These are phyloP conservation scores for Stenopsyche tienmushanensis DNA, from an alignment of 1,140 invertebrate species.

Conservation along the genomic window DNA sequence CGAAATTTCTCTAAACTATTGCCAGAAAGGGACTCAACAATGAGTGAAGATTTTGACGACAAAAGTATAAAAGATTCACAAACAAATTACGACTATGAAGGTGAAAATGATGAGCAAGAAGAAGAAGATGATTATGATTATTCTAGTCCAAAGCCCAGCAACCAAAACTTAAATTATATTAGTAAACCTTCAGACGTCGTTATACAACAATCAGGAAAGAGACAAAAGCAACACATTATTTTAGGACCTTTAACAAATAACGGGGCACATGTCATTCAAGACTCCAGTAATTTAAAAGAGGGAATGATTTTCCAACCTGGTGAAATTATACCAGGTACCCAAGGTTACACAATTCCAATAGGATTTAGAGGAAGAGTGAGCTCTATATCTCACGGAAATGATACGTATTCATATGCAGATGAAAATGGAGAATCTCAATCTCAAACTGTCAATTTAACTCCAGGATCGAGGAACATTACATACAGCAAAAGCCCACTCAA, in stretches of 20 bases:
- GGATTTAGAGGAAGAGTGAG: conserved; percentile 68
- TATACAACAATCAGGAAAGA: conserved; percentile 50
- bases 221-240: conserved; percentile 57
- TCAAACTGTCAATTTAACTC: conserved; percentile 62
- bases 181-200: conserved; percentile 41
- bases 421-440: conserved; percentile 62
- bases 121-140: conserved; percentile 57
- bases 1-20: not conserved
- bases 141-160: conserved; percentile 48
- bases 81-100: conserved; percentile 31
- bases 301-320: conserved; percentile 62
- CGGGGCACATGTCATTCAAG: conserved; percentile 56
- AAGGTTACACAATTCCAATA: conserved; percentile 64
- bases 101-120: conserved; percentile 44
- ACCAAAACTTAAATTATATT: conserved; percentile 49
- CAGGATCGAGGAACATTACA: conserved; percentile 57
- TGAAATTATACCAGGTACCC: conserved; percentile 50
- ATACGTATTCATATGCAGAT: conserved; percentile 56
- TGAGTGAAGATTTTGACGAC: conserved; percentile 30
- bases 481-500: conserved; percentile 47
- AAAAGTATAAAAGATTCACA: conserved; percentile 19
- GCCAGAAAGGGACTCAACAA: not conserved
- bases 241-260: conserved; percentile 55
- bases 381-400: conserved; percentile 60
- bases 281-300: conserved; percentile 49